These are phyloP conservation scores for Kryptopterus vitreolus DNA, from an alignment of 2,797 vertebrate genomes.

Conservation along the genomic window DNA sequence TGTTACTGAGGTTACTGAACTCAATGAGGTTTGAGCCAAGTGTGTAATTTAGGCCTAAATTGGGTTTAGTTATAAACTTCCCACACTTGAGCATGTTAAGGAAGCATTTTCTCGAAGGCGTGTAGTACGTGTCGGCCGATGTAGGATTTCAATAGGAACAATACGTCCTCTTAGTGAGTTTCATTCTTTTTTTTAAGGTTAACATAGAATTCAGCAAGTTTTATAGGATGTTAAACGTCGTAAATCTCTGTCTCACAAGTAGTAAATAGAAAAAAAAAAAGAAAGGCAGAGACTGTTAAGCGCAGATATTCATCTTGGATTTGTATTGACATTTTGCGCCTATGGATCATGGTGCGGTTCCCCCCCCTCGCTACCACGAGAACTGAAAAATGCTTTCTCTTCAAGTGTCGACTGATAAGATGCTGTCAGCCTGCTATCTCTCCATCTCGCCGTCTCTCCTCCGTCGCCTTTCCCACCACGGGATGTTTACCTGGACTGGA, in stretches of 20 bases:
- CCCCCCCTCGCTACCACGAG: neutral
- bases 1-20: conserved; percentile 6
- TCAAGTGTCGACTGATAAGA: conserved; percentile 33
- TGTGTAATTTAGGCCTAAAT: conserved; percentile 17
- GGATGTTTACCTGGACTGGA: conserved; percentile 40
- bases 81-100: conserved; percentile 4
- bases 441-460: conserved; percentile 34
- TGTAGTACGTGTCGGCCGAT: conserved; percentile 20
- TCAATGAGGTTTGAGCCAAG: neutral
- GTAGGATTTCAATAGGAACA: neutral
- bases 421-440: conserved; percentile 45
- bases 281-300: neutral
- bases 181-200: neutral
- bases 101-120: neutral
- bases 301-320: conserved; percentile 5
- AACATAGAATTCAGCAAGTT: neutral
- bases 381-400: conserved; percentile 28
- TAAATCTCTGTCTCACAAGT: conserved; percentile 29
- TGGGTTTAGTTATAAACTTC: neutral
- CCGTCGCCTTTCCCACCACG: neutral
- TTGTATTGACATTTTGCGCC: conserved; percentile 1
- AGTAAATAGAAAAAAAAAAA: neutral
- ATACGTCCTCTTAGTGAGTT: neutral
- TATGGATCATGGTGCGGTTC: neutral
- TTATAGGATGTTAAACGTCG: neutral